phyloP scores from a whole-genome alignment of 2,113 vertebrate species.

The Microcebus murinus region DNA sequence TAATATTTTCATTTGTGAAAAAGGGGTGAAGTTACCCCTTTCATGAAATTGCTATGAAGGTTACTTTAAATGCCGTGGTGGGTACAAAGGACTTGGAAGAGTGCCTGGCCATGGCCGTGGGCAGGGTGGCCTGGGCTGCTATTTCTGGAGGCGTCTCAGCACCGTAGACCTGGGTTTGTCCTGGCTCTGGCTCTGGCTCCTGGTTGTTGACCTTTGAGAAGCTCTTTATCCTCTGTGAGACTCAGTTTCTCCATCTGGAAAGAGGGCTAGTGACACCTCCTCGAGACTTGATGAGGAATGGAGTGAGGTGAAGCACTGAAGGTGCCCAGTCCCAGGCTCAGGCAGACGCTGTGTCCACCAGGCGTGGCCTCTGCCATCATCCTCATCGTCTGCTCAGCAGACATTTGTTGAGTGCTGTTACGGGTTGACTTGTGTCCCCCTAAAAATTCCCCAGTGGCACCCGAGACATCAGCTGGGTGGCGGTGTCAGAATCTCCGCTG shows the following conservation, averaged over 20 bases:
- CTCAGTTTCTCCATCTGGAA: background rate
- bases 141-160: rapidly evolving
- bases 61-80: rapidly evolving
- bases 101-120: rapidly evolving
- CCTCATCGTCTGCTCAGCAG: rapidly evolving
- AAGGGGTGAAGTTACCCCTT: background rate
- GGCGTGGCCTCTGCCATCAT: rapidly evolving
- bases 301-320: rapidly evolving
- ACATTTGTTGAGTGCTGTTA: rapidly evolving
- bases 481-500: background rate
- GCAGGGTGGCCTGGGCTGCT: no score
- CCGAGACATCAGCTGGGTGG: background rate
- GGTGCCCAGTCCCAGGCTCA: background rate
- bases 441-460: background rate
- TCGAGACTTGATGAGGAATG: background rate
- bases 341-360: rapidly evolving
- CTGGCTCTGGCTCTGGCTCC: background rate
- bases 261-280: background rate
- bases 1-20: background rate
- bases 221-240: background rate
- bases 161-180: background rate
- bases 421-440: background rate
- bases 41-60: background rate
- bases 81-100: rapidly evolving
- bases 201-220: background rate